Conservation (phyloP, 2,797 vertebrate genomes). For the Petrocephalus sullivani region DNA sequence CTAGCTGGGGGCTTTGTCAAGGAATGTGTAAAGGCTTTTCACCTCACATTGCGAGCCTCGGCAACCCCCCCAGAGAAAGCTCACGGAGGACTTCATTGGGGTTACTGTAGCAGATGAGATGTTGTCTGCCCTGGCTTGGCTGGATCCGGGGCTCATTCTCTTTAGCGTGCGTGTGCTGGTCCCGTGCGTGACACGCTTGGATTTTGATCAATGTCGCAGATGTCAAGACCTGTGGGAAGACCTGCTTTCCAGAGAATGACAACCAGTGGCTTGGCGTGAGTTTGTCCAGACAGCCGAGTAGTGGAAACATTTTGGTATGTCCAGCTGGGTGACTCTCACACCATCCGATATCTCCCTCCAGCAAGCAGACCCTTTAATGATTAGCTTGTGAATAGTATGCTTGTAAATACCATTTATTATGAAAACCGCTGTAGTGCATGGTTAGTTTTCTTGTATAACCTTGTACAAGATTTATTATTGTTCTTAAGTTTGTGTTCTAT, state of each 20-base stretch:
- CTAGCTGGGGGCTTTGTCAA: background rate
- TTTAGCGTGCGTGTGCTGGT: background rate
- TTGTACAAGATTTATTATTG: background rate
- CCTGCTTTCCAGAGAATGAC: constrained; percentile 78
- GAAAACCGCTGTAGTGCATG: background rate
- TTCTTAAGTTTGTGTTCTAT: background rate
- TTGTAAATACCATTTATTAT: background rate
- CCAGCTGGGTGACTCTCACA: constrained; percentile 30
- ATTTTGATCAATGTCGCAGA: constrained; percentile 52
- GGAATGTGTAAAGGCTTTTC: background rate
- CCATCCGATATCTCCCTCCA: constrained; percentile 6
- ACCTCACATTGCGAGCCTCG: background rate
- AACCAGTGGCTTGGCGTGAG: constrained; percentile 96
- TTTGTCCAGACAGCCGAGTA: constrained; percentile 76
- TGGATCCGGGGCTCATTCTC: background rate
- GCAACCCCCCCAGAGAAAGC: background rate
- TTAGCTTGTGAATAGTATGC: background rate
- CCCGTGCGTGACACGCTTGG: background rate
- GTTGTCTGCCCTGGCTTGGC: background rate
- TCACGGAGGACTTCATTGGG: background rate
- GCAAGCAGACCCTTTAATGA: background rate
- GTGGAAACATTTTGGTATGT: constrained; percentile 77
- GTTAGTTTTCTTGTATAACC: background rate
- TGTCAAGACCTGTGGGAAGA: constrained; percentile 72
- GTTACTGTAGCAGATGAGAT: background rate